Evolutionary conservation across 2,888 invertebrate genomes (phyloP).

Genomic region (Eumacrocentrus americanus): DNA sequence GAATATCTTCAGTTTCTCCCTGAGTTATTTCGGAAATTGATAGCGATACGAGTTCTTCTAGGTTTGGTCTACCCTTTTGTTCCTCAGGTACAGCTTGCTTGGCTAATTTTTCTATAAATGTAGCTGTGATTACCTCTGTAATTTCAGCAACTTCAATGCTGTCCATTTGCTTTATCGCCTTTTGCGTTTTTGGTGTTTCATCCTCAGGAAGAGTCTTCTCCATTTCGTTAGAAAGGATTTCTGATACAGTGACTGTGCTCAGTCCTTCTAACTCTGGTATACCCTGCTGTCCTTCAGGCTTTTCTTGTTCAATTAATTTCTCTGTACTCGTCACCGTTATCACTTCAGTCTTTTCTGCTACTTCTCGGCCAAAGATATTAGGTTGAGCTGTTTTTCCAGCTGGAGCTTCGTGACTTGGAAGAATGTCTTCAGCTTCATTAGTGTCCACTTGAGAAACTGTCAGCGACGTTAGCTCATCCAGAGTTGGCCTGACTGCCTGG

Average conservation of each 20-base stretch:
- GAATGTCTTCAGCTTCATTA: conserved; percentile 46
- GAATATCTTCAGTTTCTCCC: conserved; percentile 55
- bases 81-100: conserved; percentile 29
- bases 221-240: conserved; percentile 48
- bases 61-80: conserved; percentile 39
- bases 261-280: conserved; percentile 47
- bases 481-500: conserved; percentile 43
- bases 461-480: conserved; percentile 48
- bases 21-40: conserved; percentile 51
- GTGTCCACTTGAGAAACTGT: conserved; percentile 49
- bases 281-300: conserved; percentile 44
- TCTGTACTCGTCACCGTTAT: conserved; percentile 42
- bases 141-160: conserved; percentile 44
- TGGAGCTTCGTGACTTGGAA: conserved; percentile 44
- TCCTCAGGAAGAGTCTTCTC: conserved; percentile 41
- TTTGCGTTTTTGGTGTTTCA: conserved; percentile 50
- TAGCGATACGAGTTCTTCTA: conserved; percentile 40
- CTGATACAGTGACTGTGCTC: conserved; percentile 46
- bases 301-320: conserved; percentile 37
- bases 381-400: conserved; percentile 56
- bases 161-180: conserved; percentile 44
- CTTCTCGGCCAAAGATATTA: conserved; percentile 55
- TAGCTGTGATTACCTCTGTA: conserved; percentile 40
- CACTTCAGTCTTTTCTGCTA: conserved; percentile 53
- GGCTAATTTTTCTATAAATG: conserved; percentile 34